These are phyloP conservation scores for Scolopax bukidnonensis DNA, from an alignment of 2,797 vertebrate genomes.

Conservation along the genomic window DNA sequence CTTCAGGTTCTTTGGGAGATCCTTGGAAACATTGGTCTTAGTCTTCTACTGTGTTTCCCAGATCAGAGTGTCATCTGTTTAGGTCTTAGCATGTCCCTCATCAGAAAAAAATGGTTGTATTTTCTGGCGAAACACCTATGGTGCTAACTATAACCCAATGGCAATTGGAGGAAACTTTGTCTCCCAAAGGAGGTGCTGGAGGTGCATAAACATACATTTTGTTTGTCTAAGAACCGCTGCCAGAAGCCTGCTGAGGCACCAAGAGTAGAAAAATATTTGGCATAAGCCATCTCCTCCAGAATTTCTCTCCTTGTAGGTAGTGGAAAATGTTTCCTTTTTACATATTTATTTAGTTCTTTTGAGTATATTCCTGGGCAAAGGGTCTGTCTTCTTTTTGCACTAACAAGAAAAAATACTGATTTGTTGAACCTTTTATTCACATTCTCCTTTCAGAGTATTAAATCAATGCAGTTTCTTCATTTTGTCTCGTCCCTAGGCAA, in stretches of 20 bases:
- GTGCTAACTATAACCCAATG: constrained; percentile 37
- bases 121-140: constrained; percentile 55
- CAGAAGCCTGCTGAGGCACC: constrained; percentile 71
- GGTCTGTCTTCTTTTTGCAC: neutral
- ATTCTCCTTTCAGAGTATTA: neutral
- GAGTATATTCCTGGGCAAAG: constrained; percentile 11
- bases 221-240: constrained; percentile 55
- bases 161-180: constrained; percentile 14
- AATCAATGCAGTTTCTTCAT: neutral
- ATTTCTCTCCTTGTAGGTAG: constrained; percentile 56
- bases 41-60: neutral
- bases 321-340: constrained; percentile 67
- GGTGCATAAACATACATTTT: constrained; percentile 50
- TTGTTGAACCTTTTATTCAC: neutral
- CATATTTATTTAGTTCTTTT: constrained; percentile 60
- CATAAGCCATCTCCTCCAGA: constrained; percentile 54
- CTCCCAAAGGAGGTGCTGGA: constrained; percentile 56
- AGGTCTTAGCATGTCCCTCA: constrained; percentile 8
- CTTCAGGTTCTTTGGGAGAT: neutral
- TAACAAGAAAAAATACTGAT: neutral
- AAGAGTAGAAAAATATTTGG: constrained; percentile 70
- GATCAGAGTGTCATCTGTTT: constrained; percentile 23
- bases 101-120: constrained; percentile 46
- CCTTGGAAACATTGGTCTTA: neutral
- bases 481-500: neutral